A percentile compares a stretch with the other conserved stretches of the same genome.
These are phyloP conservation scores for Leiothrix lutea DNA, from an alignment of 2,113 vertebrate species.

Conservation along the genomic window DNA sequence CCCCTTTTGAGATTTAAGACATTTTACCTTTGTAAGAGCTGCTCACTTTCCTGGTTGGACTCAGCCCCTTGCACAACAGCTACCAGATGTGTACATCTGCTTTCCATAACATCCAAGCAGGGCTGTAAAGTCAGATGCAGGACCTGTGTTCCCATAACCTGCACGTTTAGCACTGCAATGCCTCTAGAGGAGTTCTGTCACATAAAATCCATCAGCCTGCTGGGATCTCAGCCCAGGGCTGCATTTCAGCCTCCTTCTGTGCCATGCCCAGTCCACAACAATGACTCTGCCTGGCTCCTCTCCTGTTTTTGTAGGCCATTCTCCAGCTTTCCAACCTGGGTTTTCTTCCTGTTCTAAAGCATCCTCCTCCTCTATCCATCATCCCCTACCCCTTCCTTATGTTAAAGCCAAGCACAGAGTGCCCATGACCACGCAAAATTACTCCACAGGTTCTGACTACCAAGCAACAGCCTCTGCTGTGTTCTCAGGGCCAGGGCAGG, in stretches of 20 bases:
- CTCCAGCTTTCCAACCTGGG: background rate
- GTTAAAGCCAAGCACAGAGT: background rate
- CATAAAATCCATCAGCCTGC: background rate
- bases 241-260: background rate
- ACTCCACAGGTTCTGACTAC: background rate
- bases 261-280: background rate
- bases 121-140: background rate
- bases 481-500: background rate
- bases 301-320: too few relatives aligned
- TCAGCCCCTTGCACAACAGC: background rate
- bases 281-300: background rate
- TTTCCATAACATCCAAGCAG: background rate
- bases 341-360: background rate
- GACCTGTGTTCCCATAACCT: background rate
- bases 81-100: background rate
- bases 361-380: background rate
- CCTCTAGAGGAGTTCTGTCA: background rate
- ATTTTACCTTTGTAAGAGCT: background rate
- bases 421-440: background rate
- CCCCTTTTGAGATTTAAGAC: background rate
- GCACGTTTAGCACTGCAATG: background rate
- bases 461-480: background rate
- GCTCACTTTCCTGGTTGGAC: background rate
- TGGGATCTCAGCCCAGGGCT: background rate
- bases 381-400: background rate